A percentile compares a stretch with the other conserved stretches of the same genome.
Conservation (phyloP, 2,888 invertebrate genomes). For the Cylloceria caligata region DNA sequence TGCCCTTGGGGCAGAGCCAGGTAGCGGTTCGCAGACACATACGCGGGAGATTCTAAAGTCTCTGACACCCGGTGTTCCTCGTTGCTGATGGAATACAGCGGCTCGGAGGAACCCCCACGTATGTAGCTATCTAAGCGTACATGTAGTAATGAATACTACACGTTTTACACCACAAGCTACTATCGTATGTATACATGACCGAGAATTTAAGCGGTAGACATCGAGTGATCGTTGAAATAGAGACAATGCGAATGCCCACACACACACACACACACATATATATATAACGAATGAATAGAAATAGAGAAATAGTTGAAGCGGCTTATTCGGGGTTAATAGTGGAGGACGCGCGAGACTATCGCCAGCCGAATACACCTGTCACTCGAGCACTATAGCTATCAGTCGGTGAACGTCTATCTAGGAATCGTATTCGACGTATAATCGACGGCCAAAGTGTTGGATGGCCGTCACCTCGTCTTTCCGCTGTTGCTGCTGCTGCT, state of each 20-base stretch:
- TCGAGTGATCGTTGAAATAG: background rate
- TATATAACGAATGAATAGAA: background rate
- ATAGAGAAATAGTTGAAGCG: constrained; percentile 22
- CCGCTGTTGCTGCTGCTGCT: constrained; percentile 34
- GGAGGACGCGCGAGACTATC: constrained; percentile 3
- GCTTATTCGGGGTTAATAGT: constrained; percentile 13
- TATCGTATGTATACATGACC: background rate
- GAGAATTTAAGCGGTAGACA: constrained; percentile 6
- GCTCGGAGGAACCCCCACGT: background rate
- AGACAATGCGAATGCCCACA: constrained; percentile 1
- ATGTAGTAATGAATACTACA: background rate
- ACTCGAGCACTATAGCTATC: constrained; percentile 20
- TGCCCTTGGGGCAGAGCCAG: constrained; percentile 78
- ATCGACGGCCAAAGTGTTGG: constrained; percentile 36
- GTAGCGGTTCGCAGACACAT: constrained; percentile 72
- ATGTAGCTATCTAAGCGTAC: background rate
- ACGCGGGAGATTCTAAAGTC: constrained; percentile 63
- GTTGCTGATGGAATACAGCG: background rate
- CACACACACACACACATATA: background rate
- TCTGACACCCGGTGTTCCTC: constrained; percentile 15
- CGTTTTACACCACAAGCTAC: background rate
- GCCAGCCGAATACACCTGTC: constrained; percentile 65
- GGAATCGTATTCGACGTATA: constrained; percentile 33
- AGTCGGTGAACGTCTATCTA: constrained; percentile 51
- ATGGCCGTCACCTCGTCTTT: constrained; percentile 21